Evolutionary conservation across 2,888 invertebrate species (phyloP).

Genomic region (Stegana nigrithorax): DNA sequence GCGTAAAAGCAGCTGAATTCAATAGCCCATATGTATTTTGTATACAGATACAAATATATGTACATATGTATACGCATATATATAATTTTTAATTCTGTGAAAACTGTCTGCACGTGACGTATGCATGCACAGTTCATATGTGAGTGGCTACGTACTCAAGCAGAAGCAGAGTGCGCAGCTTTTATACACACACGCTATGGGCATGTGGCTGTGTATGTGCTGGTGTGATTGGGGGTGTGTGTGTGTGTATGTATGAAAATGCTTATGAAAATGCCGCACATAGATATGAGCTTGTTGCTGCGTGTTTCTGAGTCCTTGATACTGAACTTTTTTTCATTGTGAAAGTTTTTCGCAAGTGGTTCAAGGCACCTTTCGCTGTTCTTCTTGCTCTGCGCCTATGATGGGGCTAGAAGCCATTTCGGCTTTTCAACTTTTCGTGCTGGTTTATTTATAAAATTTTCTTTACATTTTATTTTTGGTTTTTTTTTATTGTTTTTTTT

Average conservation of each 20-base stretch:
- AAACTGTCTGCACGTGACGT: neutral
- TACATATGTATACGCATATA: slow-evolving; percentile 1
- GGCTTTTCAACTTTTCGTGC: too few species aligned
- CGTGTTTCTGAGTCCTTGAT: slow-evolving; percentile 52
- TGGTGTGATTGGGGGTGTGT: too few species aligned
- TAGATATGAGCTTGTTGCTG: slow-evolving; percentile 34
- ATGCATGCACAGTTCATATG: neutral
- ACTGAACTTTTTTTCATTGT: slow-evolving; percentile 60
- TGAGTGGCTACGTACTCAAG: too few species aligned
- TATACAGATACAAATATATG: neutral
- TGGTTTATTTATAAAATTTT: slow-evolving; percentile 29
- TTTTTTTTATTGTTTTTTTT: neutral
- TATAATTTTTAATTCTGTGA: neutral
- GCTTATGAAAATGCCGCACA: neutral
- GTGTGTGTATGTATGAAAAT: neutral
- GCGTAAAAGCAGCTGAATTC: neutral
- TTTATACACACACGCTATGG: too few species aligned
- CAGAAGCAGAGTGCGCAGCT: too few species aligned
- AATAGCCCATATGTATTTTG: neutral
- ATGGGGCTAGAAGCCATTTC: neutral
- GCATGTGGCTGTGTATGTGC: too few species aligned
- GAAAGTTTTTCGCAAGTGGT: slow-evolving; percentile 56
- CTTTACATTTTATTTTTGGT: neutral
- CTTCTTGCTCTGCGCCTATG: slow-evolving; percentile 14
- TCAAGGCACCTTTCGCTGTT: slow-evolving; percentile 45